A percentile compares a stretch with the other conserved stretches of the same genome.
These are phyloP conservation scores for Ammospiza nelsoni DNA, from an alignment of 2,113 vertebrate species.

Conservation along the genomic window DNA sequence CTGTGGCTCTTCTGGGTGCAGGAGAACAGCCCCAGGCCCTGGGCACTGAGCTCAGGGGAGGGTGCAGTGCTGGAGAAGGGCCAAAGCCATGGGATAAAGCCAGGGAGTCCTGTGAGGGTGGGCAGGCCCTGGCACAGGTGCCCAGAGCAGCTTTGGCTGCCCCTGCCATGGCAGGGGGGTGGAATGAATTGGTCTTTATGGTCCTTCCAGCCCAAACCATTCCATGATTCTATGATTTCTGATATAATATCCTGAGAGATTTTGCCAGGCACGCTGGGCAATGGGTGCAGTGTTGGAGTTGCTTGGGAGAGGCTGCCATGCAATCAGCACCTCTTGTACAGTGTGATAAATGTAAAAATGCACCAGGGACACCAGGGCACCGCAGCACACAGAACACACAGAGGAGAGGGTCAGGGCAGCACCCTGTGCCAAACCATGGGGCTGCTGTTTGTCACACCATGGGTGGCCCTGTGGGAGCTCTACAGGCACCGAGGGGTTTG, in stretches of 20 bases:
- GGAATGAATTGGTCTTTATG: not conserved
- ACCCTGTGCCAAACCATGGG: not conserved
- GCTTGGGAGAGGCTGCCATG: not conserved
- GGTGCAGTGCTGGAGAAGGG: not conserved
- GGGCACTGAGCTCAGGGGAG: not conserved
- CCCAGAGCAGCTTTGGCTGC: not conserved
- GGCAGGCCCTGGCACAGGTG: not conserved
- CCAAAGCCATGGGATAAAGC: not conserved
- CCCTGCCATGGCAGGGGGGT: not conserved
- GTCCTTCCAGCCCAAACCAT: not conserved
- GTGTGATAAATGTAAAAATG: accelerated
- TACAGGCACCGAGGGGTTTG: not conserved
- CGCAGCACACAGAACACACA: accelerated
- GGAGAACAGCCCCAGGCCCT: not conserved
- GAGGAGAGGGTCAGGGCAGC: accelerated
- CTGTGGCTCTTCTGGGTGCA: not conserved
- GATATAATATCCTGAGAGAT: not conserved
- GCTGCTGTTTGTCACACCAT: not conserved
- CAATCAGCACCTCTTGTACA: not conserved
- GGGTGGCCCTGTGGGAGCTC: not conserved
- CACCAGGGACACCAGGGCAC: not conserved
- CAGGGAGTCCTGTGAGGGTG: not conserved
- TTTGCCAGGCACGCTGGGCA: no score
- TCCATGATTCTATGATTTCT: not conserved
- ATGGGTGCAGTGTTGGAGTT: not conserved